Percentiles rank a stretch among this genome's conserved stretches.
Evolutionary conservation across 2,888 invertebrate species (phyloP).

Genomic region (Drosophila fulvimacula): DNA sequence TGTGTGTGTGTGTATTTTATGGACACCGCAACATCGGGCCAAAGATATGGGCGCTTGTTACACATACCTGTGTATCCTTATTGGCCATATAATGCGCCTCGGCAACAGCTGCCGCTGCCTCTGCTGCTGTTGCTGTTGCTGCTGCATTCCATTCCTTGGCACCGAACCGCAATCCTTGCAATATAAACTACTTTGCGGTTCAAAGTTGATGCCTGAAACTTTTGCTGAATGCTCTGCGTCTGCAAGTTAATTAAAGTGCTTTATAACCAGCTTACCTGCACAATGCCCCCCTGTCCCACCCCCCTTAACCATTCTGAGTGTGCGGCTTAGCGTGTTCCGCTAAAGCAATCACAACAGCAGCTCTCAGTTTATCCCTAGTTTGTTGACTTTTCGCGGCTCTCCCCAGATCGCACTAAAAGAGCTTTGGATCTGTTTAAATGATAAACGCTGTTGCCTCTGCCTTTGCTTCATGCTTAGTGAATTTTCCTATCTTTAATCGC

Average conservation of each 20-base stretch:
- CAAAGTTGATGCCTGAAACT: conserved; percentile 78
- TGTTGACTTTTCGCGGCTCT: conserved; percentile 43
- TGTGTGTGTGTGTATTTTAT: conserved; percentile 47
- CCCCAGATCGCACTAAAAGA: conserved; percentile 6
- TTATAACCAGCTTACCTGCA: conserved; percentile 54
- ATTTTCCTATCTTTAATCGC: not conserved
- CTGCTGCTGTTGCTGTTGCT: conserved; percentile 5
- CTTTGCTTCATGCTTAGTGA: not conserved
- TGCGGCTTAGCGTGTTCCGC: conserved; percentile 30
- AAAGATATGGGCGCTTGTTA: conserved; percentile 43
- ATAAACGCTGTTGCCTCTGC: not conserved
- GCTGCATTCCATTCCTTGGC: conserved; percentile 50
- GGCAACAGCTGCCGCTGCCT: conserved; percentile 31
- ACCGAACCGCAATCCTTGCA: conserved; percentile 69
- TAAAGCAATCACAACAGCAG: conserved; percentile 37
- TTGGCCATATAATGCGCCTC: conserved; percentile 68
- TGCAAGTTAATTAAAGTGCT: conserved; percentile 81
- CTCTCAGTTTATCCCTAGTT: conserved; percentile 41
- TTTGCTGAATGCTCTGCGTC: conserved; percentile 67
- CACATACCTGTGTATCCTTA: conserved; percentile 61
- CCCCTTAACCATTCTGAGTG: not conserved
- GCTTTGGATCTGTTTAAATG: conserved; percentile 9
- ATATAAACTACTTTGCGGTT: conserved; percentile 80
- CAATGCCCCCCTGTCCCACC: not conserved
- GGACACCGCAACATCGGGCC: conserved; percentile 50